Percentiles rank a stretch among this genome's conserved stretches.
phyloP scores from a whole-genome alignment of 2,797 vertebrate genomes.

The Myripristis murdjan region DNA sequence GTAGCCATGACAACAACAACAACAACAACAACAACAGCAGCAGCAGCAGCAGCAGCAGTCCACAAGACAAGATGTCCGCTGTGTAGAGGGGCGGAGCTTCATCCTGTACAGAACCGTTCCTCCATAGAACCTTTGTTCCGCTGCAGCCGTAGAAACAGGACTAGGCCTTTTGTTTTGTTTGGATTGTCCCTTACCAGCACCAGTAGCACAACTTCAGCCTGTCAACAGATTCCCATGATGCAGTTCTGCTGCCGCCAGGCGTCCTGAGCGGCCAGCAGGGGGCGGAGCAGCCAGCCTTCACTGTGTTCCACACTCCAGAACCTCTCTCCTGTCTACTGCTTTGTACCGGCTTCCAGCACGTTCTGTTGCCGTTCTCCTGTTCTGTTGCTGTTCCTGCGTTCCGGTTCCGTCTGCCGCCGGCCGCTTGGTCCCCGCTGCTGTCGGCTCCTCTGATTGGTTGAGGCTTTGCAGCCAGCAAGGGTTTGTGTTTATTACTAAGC shows the following conservation, averaged over 20 bases:
- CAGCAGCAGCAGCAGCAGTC: constrained; percentile 60
- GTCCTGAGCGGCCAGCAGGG: constrained; percentile 21
- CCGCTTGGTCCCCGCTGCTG: neutral
- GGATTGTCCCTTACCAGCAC: constrained; percentile 70
- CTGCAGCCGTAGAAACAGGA: neutral
- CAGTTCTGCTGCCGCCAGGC: too few relatives aligned
- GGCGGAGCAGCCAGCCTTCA: neutral
- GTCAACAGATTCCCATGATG: constrained; percentile 17
- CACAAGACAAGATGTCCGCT: constrained; percentile 74
- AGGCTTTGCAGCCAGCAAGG: constrained; percentile 32
- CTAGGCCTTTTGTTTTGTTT: neutral
- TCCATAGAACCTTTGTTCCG: too few relatives aligned
- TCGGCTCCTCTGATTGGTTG: constrained; percentile 48
- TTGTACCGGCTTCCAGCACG: neutral
- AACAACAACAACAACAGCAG: constrained; percentile 40
- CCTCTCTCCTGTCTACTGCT: neutral
- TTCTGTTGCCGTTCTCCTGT: neutral
- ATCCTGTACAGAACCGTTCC: neutral
- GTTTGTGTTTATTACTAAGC: neutral
- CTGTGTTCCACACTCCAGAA: neutral
- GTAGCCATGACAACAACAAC: constrained; percentile 79
- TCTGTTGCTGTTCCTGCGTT: neutral
- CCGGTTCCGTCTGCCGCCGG: neutral
- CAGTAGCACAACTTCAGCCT: constrained; percentile 51
- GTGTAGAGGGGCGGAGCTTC: constrained; percentile 50